phyloP scores from a whole-genome alignment of 2,113 vertebrate genomes.

The Calidris pugnax region DNA sequence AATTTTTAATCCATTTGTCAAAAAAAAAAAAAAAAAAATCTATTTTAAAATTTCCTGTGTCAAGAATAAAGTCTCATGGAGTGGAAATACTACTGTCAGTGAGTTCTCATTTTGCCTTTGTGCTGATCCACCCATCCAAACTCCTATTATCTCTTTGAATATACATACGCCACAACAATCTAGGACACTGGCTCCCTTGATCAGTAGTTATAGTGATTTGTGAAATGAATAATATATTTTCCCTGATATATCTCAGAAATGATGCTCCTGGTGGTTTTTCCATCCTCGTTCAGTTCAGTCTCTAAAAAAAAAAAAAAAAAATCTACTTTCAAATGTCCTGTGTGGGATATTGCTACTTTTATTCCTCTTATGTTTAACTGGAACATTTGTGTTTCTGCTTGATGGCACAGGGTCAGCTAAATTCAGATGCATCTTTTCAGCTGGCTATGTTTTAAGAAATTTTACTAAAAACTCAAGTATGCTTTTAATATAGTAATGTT shows the following conservation, averaged over 20 bases:
- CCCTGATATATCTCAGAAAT: neutral
- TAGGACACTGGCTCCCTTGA: neutral
- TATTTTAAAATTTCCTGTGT: neutral
- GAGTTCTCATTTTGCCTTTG: neutral
- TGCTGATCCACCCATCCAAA: neutral
- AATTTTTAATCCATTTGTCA: neutral
- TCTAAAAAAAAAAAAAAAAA: neutral
- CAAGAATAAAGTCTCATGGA: neutral
- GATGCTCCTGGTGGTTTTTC: neutral
- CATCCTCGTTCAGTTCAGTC: neutral
- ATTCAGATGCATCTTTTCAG: neutral
- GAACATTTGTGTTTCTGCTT: neutral
- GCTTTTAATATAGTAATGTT: neutral
- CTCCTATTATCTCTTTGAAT: neutral
- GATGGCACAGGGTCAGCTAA: neutral
- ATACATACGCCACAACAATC: neutral
- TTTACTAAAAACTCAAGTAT: neutral
- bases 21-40: neutral
- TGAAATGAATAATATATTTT: neutral
- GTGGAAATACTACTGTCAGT: neutral
- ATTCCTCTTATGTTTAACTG: neutral
- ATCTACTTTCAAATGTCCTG: neutral
- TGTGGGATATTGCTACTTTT: neutral
- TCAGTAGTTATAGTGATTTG: neutral
- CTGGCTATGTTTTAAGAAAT: neutral